Evolutionary conservation across 1,140 invertebrate genomes (phyloP), one percentile per base, ranked within the genome.

Genomic region (Cephus cinctus): DNA sequence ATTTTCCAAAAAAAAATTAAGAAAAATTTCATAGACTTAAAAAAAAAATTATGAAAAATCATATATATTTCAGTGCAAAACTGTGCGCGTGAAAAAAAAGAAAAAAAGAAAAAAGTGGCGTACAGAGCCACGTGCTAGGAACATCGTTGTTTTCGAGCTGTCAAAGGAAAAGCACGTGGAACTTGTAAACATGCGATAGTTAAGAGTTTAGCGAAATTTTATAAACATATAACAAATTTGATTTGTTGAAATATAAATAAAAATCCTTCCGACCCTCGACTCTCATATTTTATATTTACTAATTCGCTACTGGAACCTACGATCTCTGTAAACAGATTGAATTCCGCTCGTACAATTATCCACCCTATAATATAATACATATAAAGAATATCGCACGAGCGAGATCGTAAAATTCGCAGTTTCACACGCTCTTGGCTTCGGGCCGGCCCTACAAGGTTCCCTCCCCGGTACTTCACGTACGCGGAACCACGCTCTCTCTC

Each of bases 341-440:
- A 27, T 40, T 21, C 27, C 23, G 22, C 27, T 31, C 21, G 27
- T 44, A 51, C n/a, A n/a, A n/a, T n/a, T n/a, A n/a, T n/a, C n/a
- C n/a, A n/a, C n/a, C n/a, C n/a, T n/a, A 41, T 43, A 30, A 44
- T 45, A 47, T 50, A 54, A 52, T 43, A 47, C 52, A 53, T 59
- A 61, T 57, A 56, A 63, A 56, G 48, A 43, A 59, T 61, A 43
- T 15, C 51, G 63, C 59, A 61, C 56, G 58, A 57, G n/a, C n/a
- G n/a, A 61, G 61, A 63, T 61, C 61, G 61, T 63, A 61, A 63
- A 65, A 65, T 69, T 68, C 61, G 56, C 59, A 62, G 65, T 71
- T 71, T 68, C 60, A 63, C 64, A 65, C 61, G 62, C 59, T 69
- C 63, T 43, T 38, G 43, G 27, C 21, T 40, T 53, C 18, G 41